Conservation (phyloP, 2,888 invertebrate species). For the Rhabditoides inermis region DNA sequence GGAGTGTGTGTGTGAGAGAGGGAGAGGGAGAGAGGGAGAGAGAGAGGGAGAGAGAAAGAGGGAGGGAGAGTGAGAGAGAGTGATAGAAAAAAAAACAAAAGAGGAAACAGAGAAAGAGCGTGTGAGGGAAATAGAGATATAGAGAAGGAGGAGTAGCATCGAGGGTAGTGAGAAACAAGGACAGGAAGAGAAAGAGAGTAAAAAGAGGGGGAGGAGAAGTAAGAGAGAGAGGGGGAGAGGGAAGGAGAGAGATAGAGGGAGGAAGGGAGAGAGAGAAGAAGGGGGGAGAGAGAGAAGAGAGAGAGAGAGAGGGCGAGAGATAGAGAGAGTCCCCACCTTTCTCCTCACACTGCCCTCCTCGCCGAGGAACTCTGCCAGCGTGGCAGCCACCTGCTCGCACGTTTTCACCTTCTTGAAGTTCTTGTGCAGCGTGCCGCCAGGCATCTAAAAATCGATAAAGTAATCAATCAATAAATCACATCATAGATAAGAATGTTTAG, state of each 20-base stretch:
- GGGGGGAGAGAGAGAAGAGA: not conserved
- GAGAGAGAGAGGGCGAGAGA: not conserved
- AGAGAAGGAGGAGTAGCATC: too few species aligned
- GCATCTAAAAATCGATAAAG: slow-evolving; percentile 55
- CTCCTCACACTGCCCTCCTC: too few species aligned
- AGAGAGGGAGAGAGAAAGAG: not conserved
- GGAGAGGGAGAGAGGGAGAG: not conserved
- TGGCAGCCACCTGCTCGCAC: slow-evolving; percentile 60
- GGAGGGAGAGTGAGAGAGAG: not conserved
- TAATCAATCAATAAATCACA: slow-evolving; percentile 45
- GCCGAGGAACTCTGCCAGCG: slow-evolving; percentile 41
- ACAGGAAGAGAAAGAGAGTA: slow-evolving; percentile 2
- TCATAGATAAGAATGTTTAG: not conserved
- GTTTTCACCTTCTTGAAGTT: slow-evolving; percentile 80
- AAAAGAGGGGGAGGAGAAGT: not conserved
- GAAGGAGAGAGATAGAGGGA: slow-evolving; percentile 1
- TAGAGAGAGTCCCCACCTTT: not conserved
- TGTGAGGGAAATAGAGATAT: not conserved
- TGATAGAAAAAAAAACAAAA: not conserved
- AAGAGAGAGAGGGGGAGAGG: not conserved
- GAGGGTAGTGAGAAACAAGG: slow-evolving; percentile 3
- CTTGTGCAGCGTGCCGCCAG: slow-evolving; percentile 56
- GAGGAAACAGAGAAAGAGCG: not conserved
- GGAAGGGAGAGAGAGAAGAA: not conserved
- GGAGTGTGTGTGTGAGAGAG: slow-evolving; percentile 3